Conservation (phyloP, 2,113 vertebrate genomes). For the Oryzias woworae region DNA sequence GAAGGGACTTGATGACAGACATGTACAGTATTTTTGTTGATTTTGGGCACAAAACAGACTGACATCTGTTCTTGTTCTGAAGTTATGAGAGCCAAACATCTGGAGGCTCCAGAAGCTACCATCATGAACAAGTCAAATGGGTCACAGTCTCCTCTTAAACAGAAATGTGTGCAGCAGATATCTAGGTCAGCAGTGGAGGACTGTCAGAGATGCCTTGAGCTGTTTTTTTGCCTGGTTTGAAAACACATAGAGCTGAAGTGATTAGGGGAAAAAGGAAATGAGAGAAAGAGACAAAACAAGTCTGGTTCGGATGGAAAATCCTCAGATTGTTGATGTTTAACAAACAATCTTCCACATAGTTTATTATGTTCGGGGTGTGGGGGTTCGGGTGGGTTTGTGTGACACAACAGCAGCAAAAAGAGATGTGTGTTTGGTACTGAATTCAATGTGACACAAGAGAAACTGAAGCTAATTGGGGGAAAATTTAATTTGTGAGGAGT, state of each 20-base stretch:
- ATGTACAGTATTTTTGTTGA: slow-evolving; percentile 32
- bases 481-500: slow-evolving; percentile 42
- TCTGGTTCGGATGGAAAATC: not conserved
- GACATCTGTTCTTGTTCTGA: slow-evolving; percentile 63
- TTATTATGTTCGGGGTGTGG: slow-evolving; percentile 4
- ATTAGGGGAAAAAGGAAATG: slow-evolving; percentile 8
- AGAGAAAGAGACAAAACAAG: not conserved
- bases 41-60: slow-evolving; percentile 34
- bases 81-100: slow-evolving; percentile 61
- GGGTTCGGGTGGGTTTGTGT: slow-evolving; percentile 9
- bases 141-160: slow-evolving; percentile 36
- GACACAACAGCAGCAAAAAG: slow-evolving; percentile 4
- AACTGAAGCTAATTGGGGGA: slow-evolving; percentile 30
- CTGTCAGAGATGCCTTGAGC: slow-evolving; percentile 1
- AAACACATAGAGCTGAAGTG: slow-evolving; percentile 14
- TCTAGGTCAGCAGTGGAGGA: slow-evolving; percentile 43
- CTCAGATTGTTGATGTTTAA: slow-evolving; percentile 3
- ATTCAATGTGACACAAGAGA: slow-evolving; percentile 28
- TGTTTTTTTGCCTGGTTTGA: slow-evolving; percentile 16
- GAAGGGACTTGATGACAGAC: slow-evolving; percentile 45
- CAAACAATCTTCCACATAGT: slow-evolving; percentile 6
- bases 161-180: slow-evolving; percentile 34
- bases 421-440: slow-evolving; percentile 22
- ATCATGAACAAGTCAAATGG: slow-evolving; percentile 47
- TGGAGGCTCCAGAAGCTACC: slow-evolving; percentile 55